Base-by-base conservation (phyloP, 37 sponge, comb jelly and placozoan species). In the Aplysina aerophoba region DNA sequence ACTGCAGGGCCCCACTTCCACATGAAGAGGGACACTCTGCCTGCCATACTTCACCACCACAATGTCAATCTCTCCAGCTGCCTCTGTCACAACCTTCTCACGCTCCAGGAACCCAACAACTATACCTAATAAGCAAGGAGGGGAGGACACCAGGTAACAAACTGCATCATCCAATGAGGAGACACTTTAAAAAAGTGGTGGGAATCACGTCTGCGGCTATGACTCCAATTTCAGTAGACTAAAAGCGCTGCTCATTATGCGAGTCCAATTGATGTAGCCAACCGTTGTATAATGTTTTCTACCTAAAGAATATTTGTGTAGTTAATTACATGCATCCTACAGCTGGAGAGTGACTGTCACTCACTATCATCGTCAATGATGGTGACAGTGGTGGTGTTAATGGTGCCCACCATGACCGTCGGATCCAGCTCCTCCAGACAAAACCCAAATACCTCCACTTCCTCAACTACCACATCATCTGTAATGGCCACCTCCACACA, bases 341-440 rank as follows among this genome's bases (percentile, higher is more conserved):
- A 11, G 50, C 8, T 44, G 3, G 50, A 44, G 6, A 44, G 50
- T 44, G 50, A 44, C 50, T 41, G 37, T 36, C 37, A 75, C 78
- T 75, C 21, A 75, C 78, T 53, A 41, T 75, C 78, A 40, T 75
- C 78, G 14, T 75, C 78, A 36, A 75, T 36, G 37, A 75, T 75
- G 21, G 54, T 40, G 25, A 75, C 78, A 39, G 78, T 75, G 21
- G 78, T 75, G 13, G 78, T 40, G 53, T 75, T 75, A 16, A 75
- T 36, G 4, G 78, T 19, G 31, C 78, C 78, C 16, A 75, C 40
- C 21, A 75, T 25, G 25, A 75, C 78, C 17, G 44, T 75, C 3
- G 22, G 25, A 24, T 75, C 54, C 22, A 75, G 22, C 24, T 75
- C 44, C 20, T 53, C 54, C 21, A 75, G 53, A 75, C 78, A 75